Evolutionary conservation across 2,888 invertebrate species (phyloP).

Genomic region (Chrysolina haemoptera): DNA sequence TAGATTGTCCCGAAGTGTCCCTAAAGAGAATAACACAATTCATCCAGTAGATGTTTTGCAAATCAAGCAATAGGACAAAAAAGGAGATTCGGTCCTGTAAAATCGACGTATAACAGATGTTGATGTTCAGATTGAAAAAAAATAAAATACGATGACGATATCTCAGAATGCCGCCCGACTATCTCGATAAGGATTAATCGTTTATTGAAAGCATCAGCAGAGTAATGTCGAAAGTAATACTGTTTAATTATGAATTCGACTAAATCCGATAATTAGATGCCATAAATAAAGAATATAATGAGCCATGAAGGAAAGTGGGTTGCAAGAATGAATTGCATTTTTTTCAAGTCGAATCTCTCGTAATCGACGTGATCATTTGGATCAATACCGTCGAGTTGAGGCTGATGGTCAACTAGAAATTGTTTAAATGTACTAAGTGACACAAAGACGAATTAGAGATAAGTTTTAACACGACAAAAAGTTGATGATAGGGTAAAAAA

Average conservation of each 20-base stretch:
- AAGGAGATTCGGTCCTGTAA: not conserved
- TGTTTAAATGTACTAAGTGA: not conserved
- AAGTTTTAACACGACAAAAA: not conserved
- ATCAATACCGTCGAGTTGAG: constrained; percentile 11
- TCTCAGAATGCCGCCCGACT: not conserved
- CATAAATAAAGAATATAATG: constrained; percentile 19
- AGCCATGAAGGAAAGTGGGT: constrained; percentile 22
- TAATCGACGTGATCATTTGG: constrained; percentile 12
- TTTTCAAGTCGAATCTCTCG: constrained; percentile 15
- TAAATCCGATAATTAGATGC: constrained; percentile 17
- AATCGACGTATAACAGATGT: not conserved
- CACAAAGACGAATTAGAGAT: not conserved
- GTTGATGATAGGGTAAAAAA: too few species aligned
- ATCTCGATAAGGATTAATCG: not conserved
- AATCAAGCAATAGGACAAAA: not conserved
- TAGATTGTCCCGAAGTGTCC: too few species aligned
- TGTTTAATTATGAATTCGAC: constrained; percentile 6
- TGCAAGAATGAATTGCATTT: constrained; percentile 14
- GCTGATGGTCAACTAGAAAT: not conserved
- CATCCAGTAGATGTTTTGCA: too few species aligned
- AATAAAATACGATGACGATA: too few species aligned
- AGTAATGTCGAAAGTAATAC: not conserved
- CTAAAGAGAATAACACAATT: too few species aligned
- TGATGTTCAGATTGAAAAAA: not conserved
- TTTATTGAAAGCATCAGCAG: constrained; percentile 5